Evolutionary conservation across 2,113 vertebrate genomes (phyloP).

Genomic region (Syngnathoides biaculeatus): DNA sequence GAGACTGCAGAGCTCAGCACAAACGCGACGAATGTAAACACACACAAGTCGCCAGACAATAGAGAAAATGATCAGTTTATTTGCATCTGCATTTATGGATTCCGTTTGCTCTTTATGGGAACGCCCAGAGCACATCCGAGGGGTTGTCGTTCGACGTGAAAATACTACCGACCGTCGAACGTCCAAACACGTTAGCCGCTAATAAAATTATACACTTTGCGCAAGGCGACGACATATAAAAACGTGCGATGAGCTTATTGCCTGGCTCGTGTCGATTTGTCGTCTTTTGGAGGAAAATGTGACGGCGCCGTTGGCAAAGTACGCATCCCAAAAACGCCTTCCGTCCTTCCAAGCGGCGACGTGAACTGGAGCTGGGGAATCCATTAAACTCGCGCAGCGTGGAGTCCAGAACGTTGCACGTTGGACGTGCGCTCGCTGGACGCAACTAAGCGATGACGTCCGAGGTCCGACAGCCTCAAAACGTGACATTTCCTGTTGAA

Average conservation of each 20-base stretch:
- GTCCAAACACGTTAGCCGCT: not conserved
- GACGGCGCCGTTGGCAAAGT: not conserved
- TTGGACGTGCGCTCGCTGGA: not conserved
- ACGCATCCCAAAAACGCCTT: not conserved
- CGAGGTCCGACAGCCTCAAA: not conserved
- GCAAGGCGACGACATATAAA: not conserved
- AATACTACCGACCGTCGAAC: not conserved
- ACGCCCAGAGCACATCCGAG: slow-evolving; percentile 24
- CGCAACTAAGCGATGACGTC: not conserved
- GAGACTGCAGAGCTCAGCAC: slow-evolving; percentile 31
- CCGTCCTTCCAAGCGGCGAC: not conserved
- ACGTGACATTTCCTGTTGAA: too few relatives aligned
- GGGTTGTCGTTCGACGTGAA: slow-evolving; percentile 4
- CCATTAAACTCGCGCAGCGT: not conserved
- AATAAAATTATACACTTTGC: not conserved
- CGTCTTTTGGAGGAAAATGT: not conserved
- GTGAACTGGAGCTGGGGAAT: not conserved
- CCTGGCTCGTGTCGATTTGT: not conserved
- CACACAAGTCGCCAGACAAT: slow-evolving; percentile 3
- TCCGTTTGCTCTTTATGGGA: slow-evolving; percentile 26
- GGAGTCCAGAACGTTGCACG: not conserved
- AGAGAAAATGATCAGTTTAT: slow-evolving; percentile 11
- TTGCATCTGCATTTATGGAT: slow-evolving; percentile 36
- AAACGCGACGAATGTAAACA: slow-evolving; percentile 15
- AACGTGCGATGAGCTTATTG: not conserved